Conservation (phyloP, 2,113 vertebrate genomes). For the Callorhinus ursinus region DNA sequence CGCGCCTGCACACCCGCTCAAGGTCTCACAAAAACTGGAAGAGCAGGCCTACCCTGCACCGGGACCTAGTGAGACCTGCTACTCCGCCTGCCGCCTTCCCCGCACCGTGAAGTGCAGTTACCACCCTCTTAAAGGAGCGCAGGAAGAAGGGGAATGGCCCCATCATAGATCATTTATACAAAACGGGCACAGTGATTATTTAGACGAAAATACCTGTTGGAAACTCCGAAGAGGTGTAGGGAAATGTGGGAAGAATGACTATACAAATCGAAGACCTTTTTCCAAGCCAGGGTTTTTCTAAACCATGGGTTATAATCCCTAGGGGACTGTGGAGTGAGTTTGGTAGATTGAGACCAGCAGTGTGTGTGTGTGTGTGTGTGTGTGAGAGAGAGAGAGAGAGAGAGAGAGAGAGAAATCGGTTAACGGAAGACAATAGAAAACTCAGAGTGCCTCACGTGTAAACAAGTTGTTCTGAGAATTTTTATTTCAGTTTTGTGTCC, state of each 20-base stretch:
- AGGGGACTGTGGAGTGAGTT: background rate
- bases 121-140: slow-evolving; percentile 73
- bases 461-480: slow-evolving; percentile 19
- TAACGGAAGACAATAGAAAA: background rate
- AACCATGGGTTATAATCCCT: background rate
- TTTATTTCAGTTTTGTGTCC: background rate
- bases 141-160: background rate
- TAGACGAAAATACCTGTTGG: background rate
- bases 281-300: background rate
- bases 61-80: background rate
- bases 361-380: background rate
- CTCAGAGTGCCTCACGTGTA: background rate
- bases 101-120: background rate
- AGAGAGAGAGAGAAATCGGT: background rate
- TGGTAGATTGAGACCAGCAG: background rate
- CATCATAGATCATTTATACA: background rate
- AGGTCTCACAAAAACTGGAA: slow-evolving; percentile 60
- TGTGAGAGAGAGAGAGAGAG: background rate
- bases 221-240: background rate
- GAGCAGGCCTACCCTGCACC: background rate
- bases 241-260: background rate
- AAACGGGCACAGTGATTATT: background rate
- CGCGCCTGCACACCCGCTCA: background rate
- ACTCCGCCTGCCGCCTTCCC: background rate
- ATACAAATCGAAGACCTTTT: background rate